Evolutionary conservation across 2,888 invertebrate genomes (phyloP).

Genomic region (Coleophora flavipennella): DNA sequence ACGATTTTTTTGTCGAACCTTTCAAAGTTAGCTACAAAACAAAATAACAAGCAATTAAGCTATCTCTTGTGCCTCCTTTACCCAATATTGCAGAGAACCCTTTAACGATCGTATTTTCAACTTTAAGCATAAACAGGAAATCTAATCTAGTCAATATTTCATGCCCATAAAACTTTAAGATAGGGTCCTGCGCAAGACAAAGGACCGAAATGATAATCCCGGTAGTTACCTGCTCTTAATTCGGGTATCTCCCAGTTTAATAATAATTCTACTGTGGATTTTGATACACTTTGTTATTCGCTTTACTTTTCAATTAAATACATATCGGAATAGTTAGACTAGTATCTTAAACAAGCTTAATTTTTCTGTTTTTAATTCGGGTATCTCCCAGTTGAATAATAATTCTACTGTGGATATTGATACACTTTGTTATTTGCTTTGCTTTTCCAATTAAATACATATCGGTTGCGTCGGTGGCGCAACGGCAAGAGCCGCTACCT

Average conservation of each 20-base stretch:
- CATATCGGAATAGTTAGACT: constrained; percentile 17
- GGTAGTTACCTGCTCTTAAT: constrained; percentile 39
- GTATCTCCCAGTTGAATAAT: constrained; percentile 29
- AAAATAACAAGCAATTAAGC: no score
- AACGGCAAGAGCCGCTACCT: no score
- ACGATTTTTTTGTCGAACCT: no score
- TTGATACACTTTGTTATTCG: no score
- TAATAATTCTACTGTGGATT: constrained; percentile 33
- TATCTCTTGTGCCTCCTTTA: no score
- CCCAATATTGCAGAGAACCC: no score
- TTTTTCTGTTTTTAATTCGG: background rate
- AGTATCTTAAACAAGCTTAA: background rate
- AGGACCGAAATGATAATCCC: constrained; percentile 35
- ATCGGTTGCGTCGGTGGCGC: no score
- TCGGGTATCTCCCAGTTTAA: constrained; percentile 30
- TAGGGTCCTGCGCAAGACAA: constrained; percentile 31
- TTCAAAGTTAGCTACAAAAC: no score
- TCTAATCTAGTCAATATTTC: constrained; percentile 31
- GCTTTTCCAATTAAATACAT: constrained; percentile 16
- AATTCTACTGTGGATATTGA: constrained; percentile 27
- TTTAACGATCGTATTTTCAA: no score
- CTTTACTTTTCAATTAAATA: constrained; percentile 15
- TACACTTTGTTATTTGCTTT: background rate
- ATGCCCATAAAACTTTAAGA: constrained; percentile 34
- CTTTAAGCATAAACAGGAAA: constrained; percentile 7